Evolutionary conservation across 1,140 invertebrate species (phyloP).

Genomic region (Ptiloglossa arizonensis): DNA sequence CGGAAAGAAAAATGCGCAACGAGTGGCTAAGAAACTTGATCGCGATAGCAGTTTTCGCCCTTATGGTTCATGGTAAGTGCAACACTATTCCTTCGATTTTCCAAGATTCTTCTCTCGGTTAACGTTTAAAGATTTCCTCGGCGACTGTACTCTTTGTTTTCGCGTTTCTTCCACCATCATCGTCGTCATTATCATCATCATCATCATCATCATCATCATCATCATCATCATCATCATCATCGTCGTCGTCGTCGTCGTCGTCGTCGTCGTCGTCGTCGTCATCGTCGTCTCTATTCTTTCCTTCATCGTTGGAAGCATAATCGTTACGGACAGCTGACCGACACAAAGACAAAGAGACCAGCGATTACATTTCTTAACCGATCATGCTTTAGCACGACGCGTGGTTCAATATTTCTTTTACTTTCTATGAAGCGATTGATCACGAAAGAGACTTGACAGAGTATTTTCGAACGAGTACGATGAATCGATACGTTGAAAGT

Average conservation of each 20-base stretch:
- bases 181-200: too few relatives aligned
- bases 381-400: background rate
- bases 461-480: background rate
- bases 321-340: background rate
- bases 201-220: too few relatives aligned
- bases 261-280: too few relatives aligned
- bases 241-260: too few relatives aligned
- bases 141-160: too few relatives aligned
- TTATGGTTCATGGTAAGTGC: slow-evolving; percentile 46
- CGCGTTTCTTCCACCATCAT: too few relatives aligned
- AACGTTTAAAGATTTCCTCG: too few relatives aligned
- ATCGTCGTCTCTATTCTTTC: too few relatives aligned
- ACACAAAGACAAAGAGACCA: background rate
- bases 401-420: background rate
- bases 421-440: too few relatives aligned
- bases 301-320: too few relatives aligned
- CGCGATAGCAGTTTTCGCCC: slow-evolving; percentile 44
- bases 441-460: too few relatives aligned
- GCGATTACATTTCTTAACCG: background rate
- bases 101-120: background rate
- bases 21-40: slow-evolving; percentile 46
- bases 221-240: too few relatives aligned
- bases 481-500: slow-evolving; percentile 11
- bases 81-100: background rate
- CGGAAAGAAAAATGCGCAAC: slow-evolving; percentile 49